phyloP scores from a whole-genome alignment of 2,888 invertebrate species.

The Andrena marginata region DNA sequence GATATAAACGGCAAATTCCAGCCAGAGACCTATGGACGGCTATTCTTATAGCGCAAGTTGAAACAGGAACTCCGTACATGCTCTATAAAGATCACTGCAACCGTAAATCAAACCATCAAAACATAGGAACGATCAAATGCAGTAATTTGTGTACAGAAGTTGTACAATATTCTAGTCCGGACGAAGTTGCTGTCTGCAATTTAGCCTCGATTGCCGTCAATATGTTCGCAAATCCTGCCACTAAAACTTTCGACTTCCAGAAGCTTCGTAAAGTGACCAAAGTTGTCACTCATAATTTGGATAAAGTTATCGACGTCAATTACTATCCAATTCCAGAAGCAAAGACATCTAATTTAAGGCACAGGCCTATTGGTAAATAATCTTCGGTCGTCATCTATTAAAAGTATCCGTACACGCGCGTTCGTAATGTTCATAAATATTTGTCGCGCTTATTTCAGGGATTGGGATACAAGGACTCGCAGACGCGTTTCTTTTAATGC shows the following conservation, averaged over 20 bases:
- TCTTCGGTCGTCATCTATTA: constrained; percentile 5
- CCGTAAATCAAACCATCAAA: constrained; percentile 98
- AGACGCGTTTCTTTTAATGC: constrained; percentile 97
- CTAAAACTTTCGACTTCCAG: constrained; percentile 93
- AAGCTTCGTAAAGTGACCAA: constrained; percentile 95
- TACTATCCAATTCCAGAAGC: constrained; percentile 98
- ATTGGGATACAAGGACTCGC: constrained; percentile 99
- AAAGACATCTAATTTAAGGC: constrained; percentile 93
- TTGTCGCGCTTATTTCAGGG: constrained; percentile 82
- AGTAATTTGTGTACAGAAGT: constrained; percentile 99
- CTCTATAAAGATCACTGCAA: constrained; percentile 98
- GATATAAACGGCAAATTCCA: constrained; percentile 89
- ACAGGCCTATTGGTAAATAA: constrained; percentile 90
- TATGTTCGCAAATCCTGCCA: constrained; percentile 93
- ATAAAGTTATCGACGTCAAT: constrained; percentile 98
- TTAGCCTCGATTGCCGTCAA: constrained; percentile 98
- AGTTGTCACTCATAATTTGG: constrained; percentile 95
- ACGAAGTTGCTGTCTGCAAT: constrained; percentile 99
- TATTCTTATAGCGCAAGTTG: constrained; percentile 97
- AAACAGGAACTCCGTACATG: constrained; percentile 99
- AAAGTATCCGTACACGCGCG: background rate
- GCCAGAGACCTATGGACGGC: constrained; percentile 97
- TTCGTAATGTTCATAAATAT: constrained; percentile 6
- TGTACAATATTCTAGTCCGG: constrained; percentile 95
- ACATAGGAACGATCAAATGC: constrained; percentile 98